Conservation (phyloP, 2,797 vertebrate species). For the Enteromius viviparus region DNA sequence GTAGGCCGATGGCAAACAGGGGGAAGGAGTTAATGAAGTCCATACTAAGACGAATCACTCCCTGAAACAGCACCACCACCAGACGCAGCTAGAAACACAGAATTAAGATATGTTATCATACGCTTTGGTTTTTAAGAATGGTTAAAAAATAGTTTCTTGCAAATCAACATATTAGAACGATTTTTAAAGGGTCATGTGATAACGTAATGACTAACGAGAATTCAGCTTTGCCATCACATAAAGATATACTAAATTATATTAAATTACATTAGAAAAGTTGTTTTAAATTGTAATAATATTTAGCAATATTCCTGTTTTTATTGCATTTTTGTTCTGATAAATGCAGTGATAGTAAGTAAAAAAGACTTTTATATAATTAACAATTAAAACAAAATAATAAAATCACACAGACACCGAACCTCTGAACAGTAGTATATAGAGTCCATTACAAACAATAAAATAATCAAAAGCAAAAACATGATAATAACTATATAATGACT, state of each 20-base stretch:
- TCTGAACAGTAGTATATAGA: background rate
- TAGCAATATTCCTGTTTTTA: background rate
- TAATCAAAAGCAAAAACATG: background rate
- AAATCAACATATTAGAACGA: too few relatives aligned
- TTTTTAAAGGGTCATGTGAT: background rate
- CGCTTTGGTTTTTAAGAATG: background rate
- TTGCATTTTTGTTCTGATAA: background rate
- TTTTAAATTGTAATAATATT: background rate
- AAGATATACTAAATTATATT: background rate
- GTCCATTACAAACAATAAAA: background rate
- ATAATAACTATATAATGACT: background rate
- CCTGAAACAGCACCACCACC: conserved; percentile 91
- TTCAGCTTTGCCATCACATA: background rate
- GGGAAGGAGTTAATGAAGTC: conserved; percentile 93
- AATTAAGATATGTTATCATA: background rate
- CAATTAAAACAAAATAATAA: background rate
- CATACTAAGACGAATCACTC: conserved; percentile 87
- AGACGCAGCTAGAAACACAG: conserved; percentile 82
- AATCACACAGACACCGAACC: background rate
- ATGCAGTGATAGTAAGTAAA: background rate
- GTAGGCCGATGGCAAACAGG: conserved; percentile 84
- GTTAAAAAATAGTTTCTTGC: too few relatives aligned
- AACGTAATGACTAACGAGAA: background rate
- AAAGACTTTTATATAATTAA: background rate
- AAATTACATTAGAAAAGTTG: background rate